These are phyloP conservation scores for Notoglanidium macrostoma DNA, from an alignment of 2,797 vertebrate genomes.

Conservation along the genomic window DNA sequence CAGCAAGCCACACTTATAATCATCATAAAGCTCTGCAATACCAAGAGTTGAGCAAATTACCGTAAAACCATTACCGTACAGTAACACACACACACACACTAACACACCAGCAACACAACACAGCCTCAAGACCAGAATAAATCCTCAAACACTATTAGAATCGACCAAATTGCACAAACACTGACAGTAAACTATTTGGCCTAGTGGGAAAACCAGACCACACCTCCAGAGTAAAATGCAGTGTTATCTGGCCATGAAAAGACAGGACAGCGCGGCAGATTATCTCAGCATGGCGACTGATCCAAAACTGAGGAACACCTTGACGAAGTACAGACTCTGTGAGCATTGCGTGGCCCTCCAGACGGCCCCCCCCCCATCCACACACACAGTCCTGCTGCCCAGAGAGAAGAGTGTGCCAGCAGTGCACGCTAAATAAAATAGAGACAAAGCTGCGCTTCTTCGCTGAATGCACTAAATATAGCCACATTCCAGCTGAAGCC, in stretches of 20 bases:
- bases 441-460: background rate
- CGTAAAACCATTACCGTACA: no score
- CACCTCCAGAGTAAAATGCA: background rate
- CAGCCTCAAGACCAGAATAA: background rate
- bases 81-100: no score
- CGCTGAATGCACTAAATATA: no score
- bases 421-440: background rate
- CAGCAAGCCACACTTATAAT: no score
- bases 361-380: no score
- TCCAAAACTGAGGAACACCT: conserved; percentile 2
- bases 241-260: background rate
- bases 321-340: background rate
- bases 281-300: background rate
- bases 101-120: no score
- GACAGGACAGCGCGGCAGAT: background rate
- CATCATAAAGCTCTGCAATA: no score
- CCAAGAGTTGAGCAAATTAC: no score
- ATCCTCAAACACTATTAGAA: background rate
- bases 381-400: background rate
- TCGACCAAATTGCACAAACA: background rate
- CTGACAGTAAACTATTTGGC: background rate
- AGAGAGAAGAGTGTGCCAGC: background rate
- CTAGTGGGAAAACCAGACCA: background rate
- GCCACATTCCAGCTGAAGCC: no score
- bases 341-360: background rate